Percentiles rank a stretch among this genome's conserved stretches.
phyloP scores from a whole-genome alignment of 2,797 vertebrate genomes.

The Geotria australis region DNA sequence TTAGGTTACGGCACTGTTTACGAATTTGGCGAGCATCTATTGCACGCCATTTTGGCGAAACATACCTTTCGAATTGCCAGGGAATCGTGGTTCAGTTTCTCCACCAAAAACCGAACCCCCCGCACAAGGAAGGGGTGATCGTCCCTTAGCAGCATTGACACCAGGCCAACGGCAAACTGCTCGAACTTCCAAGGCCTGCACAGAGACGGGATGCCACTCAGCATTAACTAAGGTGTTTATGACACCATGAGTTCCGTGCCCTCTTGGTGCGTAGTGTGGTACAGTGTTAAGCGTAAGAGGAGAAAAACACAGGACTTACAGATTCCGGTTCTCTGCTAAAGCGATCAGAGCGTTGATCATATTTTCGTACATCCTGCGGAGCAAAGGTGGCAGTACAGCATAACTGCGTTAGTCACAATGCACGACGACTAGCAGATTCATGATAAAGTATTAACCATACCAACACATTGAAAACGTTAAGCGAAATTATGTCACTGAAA shows the following conservation, averaged over 20 bases:
- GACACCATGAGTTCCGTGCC: too few relatives aligned
- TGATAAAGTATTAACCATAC: too few relatives aligned
- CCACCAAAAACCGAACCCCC: conserved; percentile 54
- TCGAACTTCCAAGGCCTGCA: conserved; percentile 88
- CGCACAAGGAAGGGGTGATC: conserved; percentile 40
- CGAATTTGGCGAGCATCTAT: too few relatives aligned
- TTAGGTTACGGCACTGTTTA: too few relatives aligned
- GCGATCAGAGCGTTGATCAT: conserved; percentile 45
- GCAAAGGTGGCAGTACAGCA: background rate
- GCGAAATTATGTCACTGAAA: too few relatives aligned
- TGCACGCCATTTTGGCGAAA: background rate
- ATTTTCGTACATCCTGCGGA: conserved; percentile 48
- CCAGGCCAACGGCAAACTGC: conserved; percentile 65
- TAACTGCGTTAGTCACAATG: too few relatives aligned
- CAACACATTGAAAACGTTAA: too few relatives aligned
- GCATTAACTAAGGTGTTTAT: background rate
- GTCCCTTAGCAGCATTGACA: conserved; percentile 65
- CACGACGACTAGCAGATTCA: too few relatives aligned
- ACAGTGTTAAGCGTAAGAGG: too few relatives aligned
- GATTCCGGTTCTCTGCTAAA: conserved; percentile 43
- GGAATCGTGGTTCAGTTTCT: conserved; percentile 82
- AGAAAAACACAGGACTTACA: conserved; percentile 21
- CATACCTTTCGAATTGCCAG: conserved; percentile 77
- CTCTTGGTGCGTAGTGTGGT: too few relatives aligned
- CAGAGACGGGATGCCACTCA: conserved; percentile 1